Evolutionary conservation across 2,888 invertebrate genomes (phyloP), one percentile per base, ranked within the genome.

Genomic region (Agrotis exclamationis): DNA sequence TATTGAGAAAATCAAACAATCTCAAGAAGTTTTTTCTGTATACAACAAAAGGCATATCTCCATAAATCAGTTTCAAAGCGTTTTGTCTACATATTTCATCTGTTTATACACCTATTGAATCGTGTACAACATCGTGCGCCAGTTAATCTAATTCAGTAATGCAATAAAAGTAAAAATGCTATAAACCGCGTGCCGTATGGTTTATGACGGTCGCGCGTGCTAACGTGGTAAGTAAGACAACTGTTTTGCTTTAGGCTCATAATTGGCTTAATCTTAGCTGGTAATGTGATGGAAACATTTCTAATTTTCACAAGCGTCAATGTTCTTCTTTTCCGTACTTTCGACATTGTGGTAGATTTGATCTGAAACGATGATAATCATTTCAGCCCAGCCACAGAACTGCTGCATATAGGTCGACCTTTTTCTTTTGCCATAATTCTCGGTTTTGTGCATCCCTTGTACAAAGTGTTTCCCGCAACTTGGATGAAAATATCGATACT

Each of bases 161-260:
- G 90, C 83, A 88, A 87, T 93, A 91, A 93, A 93, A 89, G 80
- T 82, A 90, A 90, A 91, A 92, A 91, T 89, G 91, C 89, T 77
- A 89, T 93, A 90, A 91, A 91, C 77, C 65, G 76, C 74, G 85
- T 72, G 79, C 77, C 69, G 84, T 69, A 62, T 81, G 81, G 80
- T 90, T 90, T 89, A 90, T 85, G 88, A 85, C 77, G 77, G 82
- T 72, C 76, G 44, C 67, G 74, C 60, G 65, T 51, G 66, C 63
- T 11, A 24, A 57, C 66, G 33, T 50, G 59, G 2, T 51, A 57
- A 72, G 64, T 60, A 62, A 73, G 70, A 78, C 86, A 85, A 86
- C 87, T 87, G 86, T 80, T 73, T 60, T 54, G n/a, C 67, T 51
- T 33, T 51, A 16, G n/a, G 24, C 28, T 51, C 39, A 63, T 72